Base-by-base conservation (phyloP, 2,888 invertebrate genomes). In the Linnaemya vulpina region DNA sequence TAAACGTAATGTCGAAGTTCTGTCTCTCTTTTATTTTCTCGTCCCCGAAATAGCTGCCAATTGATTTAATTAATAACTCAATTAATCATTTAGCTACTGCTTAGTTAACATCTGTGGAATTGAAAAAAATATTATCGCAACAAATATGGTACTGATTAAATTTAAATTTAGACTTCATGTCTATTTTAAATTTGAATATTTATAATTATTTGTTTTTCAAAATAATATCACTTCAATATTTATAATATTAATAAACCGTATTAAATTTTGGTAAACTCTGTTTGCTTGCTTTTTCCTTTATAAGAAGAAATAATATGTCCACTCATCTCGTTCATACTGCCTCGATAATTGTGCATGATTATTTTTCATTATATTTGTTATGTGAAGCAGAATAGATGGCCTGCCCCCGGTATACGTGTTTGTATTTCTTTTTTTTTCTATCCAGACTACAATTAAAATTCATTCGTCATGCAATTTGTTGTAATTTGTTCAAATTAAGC, bases 401-500 rank as follows among this genome's bases (percentile, higher is more conserved):
- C 25, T 25, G n/a, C 30, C 22, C 15, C 9, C 15, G 3, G 13
- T 13, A 51, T 49, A 49, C n/a, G n/a, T n/a, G n/a, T 30, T 30
- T 30, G 5, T n/a, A 60, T 17, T 11, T 62, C 22, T 60, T 22
- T 60, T 51, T 38, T 20, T 17, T 43, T n/a, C n/a, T n/a, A n/a
- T n/a, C n/a, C 20, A 38, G 46, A 58, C 74, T 58, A 80, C 80
- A 87, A 87, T 87, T 88, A 86, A 87, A 87, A 85, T 79, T 84
- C 86, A 87, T 87, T 88, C 86, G 86, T 88, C 87, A 87, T 87
- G 86, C 87, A 87, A 88, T 88, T 88, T 87, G 86, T 86, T 84
- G 83, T 87, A 86, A 88, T 87, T 87, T 87, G 87, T 86, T 87
- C 78, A 83, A 82, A 86, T 82, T 87, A 84, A 84, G 80, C 80